phyloP scores from a whole-genome alignment of 2,797 vertebrate species.

The Calcarius lapponicus region DNA sequence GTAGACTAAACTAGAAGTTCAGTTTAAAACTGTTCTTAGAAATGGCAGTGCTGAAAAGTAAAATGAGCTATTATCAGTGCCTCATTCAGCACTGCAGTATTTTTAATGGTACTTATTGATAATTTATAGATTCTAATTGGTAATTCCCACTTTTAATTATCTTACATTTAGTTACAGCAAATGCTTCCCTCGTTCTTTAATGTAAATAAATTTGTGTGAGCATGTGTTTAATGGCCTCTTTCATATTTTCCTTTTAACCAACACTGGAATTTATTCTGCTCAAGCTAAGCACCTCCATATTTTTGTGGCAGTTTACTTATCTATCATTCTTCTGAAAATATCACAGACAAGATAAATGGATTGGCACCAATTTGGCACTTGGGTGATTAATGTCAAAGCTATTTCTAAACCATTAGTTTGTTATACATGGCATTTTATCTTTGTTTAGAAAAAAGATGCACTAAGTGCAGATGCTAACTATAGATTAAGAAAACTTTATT shows the following conservation, averaged over 20 bases:
- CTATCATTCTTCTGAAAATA: background rate
- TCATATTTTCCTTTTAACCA: constrained; percentile 38
- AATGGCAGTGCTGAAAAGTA: background rate
- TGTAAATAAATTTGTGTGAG: constrained; percentile 34
- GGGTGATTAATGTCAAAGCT: constrained; percentile 27
- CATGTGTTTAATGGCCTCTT: constrained; percentile 30
- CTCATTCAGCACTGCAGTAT: background rate
- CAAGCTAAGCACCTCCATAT: background rate
- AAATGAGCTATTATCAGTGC: background rate
- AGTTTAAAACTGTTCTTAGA: background rate
- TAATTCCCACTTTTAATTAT: constrained; percentile 19
- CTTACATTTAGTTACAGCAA: constrained; percentile 16
- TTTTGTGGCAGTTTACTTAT: background rate
- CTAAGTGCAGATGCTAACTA: background rate
- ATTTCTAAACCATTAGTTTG: constrained; percentile 23
- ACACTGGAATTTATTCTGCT: background rate
- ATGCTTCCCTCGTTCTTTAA: background rate
- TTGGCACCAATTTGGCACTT: background rate
- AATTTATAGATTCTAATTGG: background rate
- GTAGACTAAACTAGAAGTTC: background rate
- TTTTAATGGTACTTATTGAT: constrained; percentile 7
- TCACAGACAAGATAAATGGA: constrained; percentile 13
- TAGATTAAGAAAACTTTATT: background rate
- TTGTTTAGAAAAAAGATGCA: background rate
- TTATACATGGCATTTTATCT: background rate